These are phyloP conservation scores for Hydropsyche betteni DNA, from an alignment of 2,888 invertebrate genomes.

Conservation along the genomic window DNA sequence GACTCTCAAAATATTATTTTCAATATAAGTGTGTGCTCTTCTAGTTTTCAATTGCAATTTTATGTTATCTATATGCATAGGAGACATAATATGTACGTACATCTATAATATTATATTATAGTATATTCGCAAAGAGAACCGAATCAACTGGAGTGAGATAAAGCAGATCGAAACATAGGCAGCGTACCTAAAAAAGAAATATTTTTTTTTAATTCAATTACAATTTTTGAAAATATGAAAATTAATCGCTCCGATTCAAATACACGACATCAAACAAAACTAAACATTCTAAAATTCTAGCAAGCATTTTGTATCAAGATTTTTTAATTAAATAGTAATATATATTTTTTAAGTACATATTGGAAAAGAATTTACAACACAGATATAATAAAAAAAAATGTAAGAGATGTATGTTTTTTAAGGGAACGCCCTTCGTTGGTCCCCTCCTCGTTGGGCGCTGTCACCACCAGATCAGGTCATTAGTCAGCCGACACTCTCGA, in stretches of 20 bases:
- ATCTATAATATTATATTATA: not conserved
- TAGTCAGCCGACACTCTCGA: slow-evolving; percentile 38
- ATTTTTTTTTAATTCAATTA: not conserved
- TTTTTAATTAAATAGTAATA: too few species aligned
- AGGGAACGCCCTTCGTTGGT: slow-evolving; percentile 17
- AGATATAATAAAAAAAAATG: not conserved
- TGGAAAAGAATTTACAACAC: too few species aligned
- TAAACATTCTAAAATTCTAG: too few species aligned
- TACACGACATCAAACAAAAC: too few species aligned
- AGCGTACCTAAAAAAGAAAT: slow-evolving; percentile 5
- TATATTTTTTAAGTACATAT: too few species aligned
- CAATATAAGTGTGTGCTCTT: slow-evolving; percentile 48
- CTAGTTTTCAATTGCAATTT: slow-evolving; percentile 34
- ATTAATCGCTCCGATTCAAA: too few species aligned
- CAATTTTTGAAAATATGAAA: too few species aligned
- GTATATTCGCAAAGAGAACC: slow-evolving; percentile 28
- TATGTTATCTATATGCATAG: not conserved
- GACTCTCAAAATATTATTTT: slow-evolving; percentile 49
- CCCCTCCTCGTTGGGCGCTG: slow-evolving; percentile 28
- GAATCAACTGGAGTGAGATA: slow-evolving; percentile 33
- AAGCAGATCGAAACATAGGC: slow-evolving; percentile 35
- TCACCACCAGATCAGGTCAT: slow-evolving; percentile 45
- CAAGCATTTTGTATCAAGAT: too few species aligned
- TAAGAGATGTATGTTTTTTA: not conserved
- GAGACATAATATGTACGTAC: not conserved